Base-by-base conservation (phyloP, 23 tunicate genomes). In the Phallusia fumigata region DNA sequence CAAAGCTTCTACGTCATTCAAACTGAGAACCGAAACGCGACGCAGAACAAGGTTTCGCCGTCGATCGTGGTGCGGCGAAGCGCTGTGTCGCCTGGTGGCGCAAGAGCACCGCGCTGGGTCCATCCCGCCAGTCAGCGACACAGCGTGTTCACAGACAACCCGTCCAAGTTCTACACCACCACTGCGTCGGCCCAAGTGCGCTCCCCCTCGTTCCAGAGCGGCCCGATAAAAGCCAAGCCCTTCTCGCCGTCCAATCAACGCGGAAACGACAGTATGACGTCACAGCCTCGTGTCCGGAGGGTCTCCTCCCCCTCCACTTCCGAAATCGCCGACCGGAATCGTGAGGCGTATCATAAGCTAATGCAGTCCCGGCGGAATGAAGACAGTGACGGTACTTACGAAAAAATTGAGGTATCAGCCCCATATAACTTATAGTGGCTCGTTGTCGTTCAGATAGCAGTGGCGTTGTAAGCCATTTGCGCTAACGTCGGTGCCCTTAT, bases 371-470 rank as follows among this genome's bases (percentile, higher is more conserved):
- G 65, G 36, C 52, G n/a, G 31, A 52, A 50, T n/a, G 86, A 75
- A 18, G 33, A 80, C 26, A 45, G 49, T n/a, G 84, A 65, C 77
- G 88, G 65, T 0, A 50, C 33, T n/a, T 35, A 75, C 32, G 96
- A 79, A 18, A 82, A 82, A 33, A 86, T 91, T 26, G 96, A 82
- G 28, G 53, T 86, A 18, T 86, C 96, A 19, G 65, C 65, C 13
- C 96, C 96, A 0, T 91, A 91, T 83, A 83, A 91, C 83, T 86
- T 91, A 82, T 91, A 86, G 52, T 35, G 11, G n/a, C 3, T 3
- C 47, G 47, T 5, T 10, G 10, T 40, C 47, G 47, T 40, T 10
- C 47, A 3, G 47, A 10, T 40, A 40, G 5, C 10, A 40, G 26
- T 58, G 69, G 69, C 69, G 11, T 58, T 24, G 3, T 58, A 16